Base-by-base conservation (phyloP, 2,797 vertebrate species). In the Microtus californicus region DNA sequence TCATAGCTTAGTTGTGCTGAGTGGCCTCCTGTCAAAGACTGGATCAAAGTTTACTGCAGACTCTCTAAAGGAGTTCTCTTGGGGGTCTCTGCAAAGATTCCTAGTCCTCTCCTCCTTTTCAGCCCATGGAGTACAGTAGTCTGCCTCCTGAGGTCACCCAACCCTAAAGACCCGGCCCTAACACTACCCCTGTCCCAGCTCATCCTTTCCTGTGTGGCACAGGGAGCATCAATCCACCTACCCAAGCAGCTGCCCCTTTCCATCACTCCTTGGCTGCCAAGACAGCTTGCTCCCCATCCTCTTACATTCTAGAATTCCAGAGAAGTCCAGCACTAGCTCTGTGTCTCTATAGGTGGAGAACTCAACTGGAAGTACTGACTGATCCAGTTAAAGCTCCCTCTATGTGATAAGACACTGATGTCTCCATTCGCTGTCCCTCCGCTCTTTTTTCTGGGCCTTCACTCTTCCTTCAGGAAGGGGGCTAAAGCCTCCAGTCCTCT, bases 11-110 rank as follows among this genome's bases (percentile, higher is more conserved):
- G 1, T 31, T 59, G 61, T 45, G 27, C 37, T 87, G 29, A 40
- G 23, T 0, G 4, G 15, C n/a, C 59, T 77, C 29, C 56, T 1
- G 0, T 43, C 77, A 40, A 11, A 48, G 11, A 13, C n/a, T 65
- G n/a, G 31, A 29, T 10, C n/a, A 51, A 19, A 19, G 21, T 37
- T 73, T 87, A 67, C 25, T 40, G 76, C 7, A 25, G 21, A 59
- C 59, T 67, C 4, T 56, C 27, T 40, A 0, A 0, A 12, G 54
- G n/a, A 14, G 27, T 40, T 12, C 69, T 83, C 14, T 0, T 65
- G 2, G 40, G 65, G 25, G 40, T 59, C 43, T 59, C 15, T 40
- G 37, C 29, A 79, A 31, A 59, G 61, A 9, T 54, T 14, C 17
- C 48, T 34, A 1, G 17, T 5, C 12, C 25, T 6, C 37, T 12